phyloP scores from a whole-genome alignment of 2,113 vertebrate species.

The Pithys albifrons region DNA sequence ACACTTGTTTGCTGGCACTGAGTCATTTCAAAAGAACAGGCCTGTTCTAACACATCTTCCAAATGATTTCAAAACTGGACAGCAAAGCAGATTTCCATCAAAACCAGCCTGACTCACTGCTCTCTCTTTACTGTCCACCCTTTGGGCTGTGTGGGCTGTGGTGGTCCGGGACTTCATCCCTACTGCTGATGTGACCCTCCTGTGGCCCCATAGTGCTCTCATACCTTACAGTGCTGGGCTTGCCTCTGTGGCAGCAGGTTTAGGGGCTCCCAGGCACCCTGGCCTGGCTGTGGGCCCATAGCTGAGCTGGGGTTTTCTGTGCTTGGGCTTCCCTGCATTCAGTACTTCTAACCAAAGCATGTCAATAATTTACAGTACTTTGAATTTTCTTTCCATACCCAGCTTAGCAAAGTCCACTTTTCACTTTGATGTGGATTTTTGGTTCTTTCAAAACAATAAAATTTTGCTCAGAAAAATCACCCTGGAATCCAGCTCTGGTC shows the following conservation, averaged over 20 bases:
- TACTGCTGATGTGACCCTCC: background rate
- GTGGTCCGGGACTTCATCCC: background rate
- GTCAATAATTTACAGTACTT: background rate
- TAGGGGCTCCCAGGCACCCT: background rate
- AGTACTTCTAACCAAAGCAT: background rate
- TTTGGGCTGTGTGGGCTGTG: background rate
- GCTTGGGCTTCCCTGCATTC: background rate
- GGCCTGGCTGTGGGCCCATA: background rate
- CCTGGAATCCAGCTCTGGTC: background rate
- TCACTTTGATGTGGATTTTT: background rate
- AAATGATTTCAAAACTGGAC: slow-evolving; percentile 4
- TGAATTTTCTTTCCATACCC: background rate
- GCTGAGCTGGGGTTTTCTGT: background rate
- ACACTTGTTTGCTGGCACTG: slow-evolving; percentile 7
- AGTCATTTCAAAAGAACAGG: slow-evolving; percentile 14
- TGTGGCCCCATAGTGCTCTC: too few species aligned
- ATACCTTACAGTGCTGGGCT: background rate
- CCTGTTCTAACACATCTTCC: slow-evolving; percentile 1
- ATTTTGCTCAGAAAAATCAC: background rate
- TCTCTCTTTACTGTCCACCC: background rate
- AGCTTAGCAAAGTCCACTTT: background rate
- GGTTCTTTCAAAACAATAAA: background rate
- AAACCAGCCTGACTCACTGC: background rate
- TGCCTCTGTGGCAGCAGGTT: background rate
- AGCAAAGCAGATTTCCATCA: background rate